Base-by-base conservation (phyloP, 2,888 invertebrate genomes). In the Ectemnius lituratus region DNA sequence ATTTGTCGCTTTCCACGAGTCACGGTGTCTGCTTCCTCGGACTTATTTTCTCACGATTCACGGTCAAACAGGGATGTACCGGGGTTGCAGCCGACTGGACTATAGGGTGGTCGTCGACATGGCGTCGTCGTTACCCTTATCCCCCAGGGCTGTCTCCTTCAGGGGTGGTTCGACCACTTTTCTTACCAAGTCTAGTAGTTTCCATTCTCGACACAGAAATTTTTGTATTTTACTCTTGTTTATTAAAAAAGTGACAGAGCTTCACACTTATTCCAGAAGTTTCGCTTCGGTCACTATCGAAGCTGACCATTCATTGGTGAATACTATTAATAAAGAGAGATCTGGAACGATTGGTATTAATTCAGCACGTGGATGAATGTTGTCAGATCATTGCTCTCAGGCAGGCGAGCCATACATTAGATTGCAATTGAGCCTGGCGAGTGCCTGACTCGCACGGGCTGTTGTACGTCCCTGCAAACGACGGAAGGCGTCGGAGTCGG, bases 71-170 rank as follows among this genome's bases (percentile, higher is more conserved):
- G 78, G 60, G 74, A 70, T 72, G 72, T 69, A 70, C 56, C 74
- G 64, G 72, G 72, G 73, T 78, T 80, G 82, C 69, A 71, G 74
- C 73, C 67, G 61, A 62, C 62, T 70, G 69, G 62, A 76, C 80
- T 83, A 73, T 64, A 79, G 83, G 74, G 46, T 81, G 79, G 62
- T 79, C 79, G 75, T 71, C 81, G 73, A 83, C 83, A 81, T 83
- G 79, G 83, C 82, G 76, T 70, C 69, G 68, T 70, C 73, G 73
- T 75, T 73, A 61, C 69, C 37, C 75, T 76, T 57, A 13, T n/a
- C 23, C 59, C 37, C 23, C 82, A 82, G 82, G 82, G 79, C 0
- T 69, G 79, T 67, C 62, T 57, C 27, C 1, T 61, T 2, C 8
- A 2, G n/a, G 77, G 77, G 77, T n/a, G 58, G 74, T 28, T 11